Evolutionary conservation across 2,797 vertebrate species (phyloP), one percentile per base, ranked within the genome.

Genomic region (Erpetoichthys calabaricus): DNA sequence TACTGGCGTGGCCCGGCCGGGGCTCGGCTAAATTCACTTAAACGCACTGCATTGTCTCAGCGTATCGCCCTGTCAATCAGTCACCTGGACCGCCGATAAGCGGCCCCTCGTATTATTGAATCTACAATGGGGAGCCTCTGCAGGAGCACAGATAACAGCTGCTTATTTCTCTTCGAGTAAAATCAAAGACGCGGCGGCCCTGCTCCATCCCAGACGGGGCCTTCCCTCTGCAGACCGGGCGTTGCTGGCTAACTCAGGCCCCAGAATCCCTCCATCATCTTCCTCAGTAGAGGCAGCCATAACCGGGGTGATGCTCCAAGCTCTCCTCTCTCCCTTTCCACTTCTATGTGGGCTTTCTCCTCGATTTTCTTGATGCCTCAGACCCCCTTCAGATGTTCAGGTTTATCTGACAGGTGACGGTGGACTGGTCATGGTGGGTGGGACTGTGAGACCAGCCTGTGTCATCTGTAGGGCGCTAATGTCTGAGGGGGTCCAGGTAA

Each of bases 61-160:
- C 77, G 78, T 86, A 87, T 93, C 82, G 80, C 76, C 73, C 77
- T 73, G 74, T 78, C 86, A 86, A 94, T 93, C 89, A 87, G 80
- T 93, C 86, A 89, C 80, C 85, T 75, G 7, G 71, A 77, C 80
- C 70, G 76, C 84, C 81, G 86, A 89, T 83, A 91, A 90, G 86
- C 84, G 84, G 82, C 76, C 72, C 79, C 82, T 83, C 78, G 85
- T 89, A 86, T 92, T 91, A 90, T 92, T 89, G 86, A 85, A 91
- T 88, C 81, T 89, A 88, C 86, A 89, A 83, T 86, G 75, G 71
- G 74, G 75, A 84, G 74, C 65, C 75, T 83, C 86, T 90, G 89
- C 85, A 80, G 75, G 76, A 80, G 62, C 75, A 68, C 69, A 87
- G 86, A 91, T 90, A 92, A 92, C 84, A 78, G 81, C 74, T 79